phyloP scores from a whole-genome alignment of 1,140 invertebrate species.

The Ectropis grisescens region DNA sequence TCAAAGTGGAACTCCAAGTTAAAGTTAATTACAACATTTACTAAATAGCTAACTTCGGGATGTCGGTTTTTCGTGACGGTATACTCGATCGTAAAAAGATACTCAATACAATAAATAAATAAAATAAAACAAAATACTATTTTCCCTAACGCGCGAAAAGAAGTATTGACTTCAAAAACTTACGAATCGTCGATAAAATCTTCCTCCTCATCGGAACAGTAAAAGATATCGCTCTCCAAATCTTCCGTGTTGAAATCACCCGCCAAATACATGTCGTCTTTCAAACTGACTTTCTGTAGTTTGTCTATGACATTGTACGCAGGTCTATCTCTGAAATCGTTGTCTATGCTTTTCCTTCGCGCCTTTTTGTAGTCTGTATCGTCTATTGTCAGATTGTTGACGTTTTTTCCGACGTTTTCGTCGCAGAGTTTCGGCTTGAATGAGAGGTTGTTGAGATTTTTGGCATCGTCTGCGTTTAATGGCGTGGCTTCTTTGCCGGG shows the following conservation, averaged over 20 bases:
- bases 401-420: constrained; percentile 45
- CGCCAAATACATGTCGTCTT: constrained; percentile 41
- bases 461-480: background rate
- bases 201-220: constrained; percentile 40
- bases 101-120: too few species aligned
- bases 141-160: too few species aligned
- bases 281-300: constrained; percentile 41
- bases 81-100: too few species aligned
- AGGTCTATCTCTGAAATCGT: constrained; percentile 4
- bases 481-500: constrained; percentile 24
- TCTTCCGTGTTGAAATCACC: constrained; percentile 39
- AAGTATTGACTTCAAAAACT: too few species aligned
- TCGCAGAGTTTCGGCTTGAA: constrained; percentile 21
- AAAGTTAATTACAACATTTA: too few species aligned
- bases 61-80: too few species aligned
- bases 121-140: too few species aligned
- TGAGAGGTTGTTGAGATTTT: constrained; percentile 40
- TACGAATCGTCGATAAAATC: constrained; percentile 28
- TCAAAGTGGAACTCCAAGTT: too few species aligned
- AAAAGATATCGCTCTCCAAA: constrained; percentile 44
- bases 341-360: too few species aligned
- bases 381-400: constrained; percentile 48
- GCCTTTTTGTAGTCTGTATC: too few species aligned
- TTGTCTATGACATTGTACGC: constrained; percentile 47
- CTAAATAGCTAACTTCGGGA: too few species aligned